A percentile compares a stretch with the other conserved stretches of the same genome.
phyloP scores from a whole-genome alignment of 2,888 invertebrate genomes.

The Cinara cedri region DNA sequence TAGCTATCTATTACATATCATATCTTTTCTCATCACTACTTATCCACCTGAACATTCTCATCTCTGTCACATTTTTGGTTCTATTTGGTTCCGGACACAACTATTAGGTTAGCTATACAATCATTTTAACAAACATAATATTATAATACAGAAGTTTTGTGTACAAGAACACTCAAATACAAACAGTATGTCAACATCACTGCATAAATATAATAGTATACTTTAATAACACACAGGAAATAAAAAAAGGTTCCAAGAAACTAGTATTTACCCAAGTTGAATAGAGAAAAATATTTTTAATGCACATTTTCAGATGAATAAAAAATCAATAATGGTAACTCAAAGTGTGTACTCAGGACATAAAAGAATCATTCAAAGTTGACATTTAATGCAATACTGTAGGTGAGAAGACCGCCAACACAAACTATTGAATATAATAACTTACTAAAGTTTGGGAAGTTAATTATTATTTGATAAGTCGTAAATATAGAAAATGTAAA shows the following conservation, averaged over 20 bases:
- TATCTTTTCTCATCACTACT: no score
- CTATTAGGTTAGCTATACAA: not conserved
- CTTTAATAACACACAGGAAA: not conserved
- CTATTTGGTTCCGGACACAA: no score
- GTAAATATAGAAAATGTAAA: no score
- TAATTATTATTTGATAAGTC: no score
- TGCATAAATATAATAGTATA: not conserved
- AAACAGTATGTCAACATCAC: not conserved
- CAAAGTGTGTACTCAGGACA: constrained; percentile 1
- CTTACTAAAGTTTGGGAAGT: no score
- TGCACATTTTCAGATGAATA: not conserved
- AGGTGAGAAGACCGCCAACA: constrained; percentile 22
- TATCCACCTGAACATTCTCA: no score
- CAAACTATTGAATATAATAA: no score
- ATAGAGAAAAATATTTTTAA: not conserved
- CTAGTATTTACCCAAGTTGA: no score
- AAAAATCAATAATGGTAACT: not conserved
- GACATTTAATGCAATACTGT: constrained; percentile 25
- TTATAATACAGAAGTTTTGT: not conserved
- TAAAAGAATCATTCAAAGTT: constrained; percentile 14
- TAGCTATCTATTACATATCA: no score
- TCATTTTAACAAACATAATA: not conserved
- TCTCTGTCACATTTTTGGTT: no score
- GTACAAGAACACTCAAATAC: constrained; percentile 23
- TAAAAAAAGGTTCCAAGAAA: not conserved